These are phyloP conservation scores for Pseudomyrmex cubaensis DNA, from an alignment of 1,140 invertebrate species.

Conservation along the genomic window DNA sequence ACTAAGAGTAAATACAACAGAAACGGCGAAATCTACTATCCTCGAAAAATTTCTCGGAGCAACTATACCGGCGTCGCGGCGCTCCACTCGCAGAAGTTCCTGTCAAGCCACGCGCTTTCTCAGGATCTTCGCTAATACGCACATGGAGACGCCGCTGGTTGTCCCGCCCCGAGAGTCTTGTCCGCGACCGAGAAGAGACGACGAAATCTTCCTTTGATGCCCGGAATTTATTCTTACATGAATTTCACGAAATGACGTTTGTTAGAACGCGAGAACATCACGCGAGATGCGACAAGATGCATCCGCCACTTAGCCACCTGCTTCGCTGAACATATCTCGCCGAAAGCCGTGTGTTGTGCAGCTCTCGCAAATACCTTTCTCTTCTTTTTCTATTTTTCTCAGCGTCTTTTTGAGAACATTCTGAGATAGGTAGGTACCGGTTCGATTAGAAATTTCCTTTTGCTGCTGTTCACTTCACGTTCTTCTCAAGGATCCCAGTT, in stretches of 20 bases:
- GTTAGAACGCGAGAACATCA: background rate
- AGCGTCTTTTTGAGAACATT: constrained; percentile 23
- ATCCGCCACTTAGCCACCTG: constrained; percentile 56
- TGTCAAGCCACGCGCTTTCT: constrained; percentile 31
- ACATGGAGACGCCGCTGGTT: constrained; percentile 13
- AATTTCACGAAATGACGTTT: background rate
- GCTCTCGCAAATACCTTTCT: too few species aligned
- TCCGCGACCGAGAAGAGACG: background rate
- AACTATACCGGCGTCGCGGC: constrained; percentile 11
- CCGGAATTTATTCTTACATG: background rate
- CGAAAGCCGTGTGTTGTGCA: background rate
- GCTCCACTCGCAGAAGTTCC: constrained; percentile 17
- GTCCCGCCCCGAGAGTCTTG: background rate
- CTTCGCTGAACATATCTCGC: constrained; percentile 68
- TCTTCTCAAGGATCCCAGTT: background rate
- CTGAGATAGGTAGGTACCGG: too few species aligned
- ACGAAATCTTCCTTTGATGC: background rate
- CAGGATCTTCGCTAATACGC: background rate
- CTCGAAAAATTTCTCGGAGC: background rate
- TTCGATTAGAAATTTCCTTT: background rate
- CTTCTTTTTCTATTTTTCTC: background rate
- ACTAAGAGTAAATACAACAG: background rate
- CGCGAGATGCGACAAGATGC: constrained; percentile 15
- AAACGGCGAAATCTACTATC: too few species aligned
- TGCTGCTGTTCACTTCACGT: background rate